Conservation (phyloP, 2,113 vertebrate genomes). For the Amblyornis subalaris region DNA sequence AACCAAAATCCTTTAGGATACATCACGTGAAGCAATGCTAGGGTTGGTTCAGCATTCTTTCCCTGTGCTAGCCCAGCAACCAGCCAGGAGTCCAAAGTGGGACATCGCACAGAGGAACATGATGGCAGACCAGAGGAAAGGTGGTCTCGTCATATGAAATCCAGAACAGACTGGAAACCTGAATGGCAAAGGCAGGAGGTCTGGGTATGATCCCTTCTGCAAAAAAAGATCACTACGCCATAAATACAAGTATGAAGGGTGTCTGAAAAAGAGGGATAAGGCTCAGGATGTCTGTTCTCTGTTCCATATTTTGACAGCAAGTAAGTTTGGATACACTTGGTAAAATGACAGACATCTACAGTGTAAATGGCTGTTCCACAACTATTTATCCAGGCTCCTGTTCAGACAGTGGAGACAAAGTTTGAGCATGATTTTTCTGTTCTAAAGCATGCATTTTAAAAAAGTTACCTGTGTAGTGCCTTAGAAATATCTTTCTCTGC, state of each 20-base stretch:
- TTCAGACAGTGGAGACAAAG: background rate
- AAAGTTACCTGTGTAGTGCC: background rate
- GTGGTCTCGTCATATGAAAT: background rate
- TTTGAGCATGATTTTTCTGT: background rate
- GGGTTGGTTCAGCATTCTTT: background rate
- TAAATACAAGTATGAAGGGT: background rate
- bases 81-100: background rate
- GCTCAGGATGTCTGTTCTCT: accelerated
- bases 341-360: background rate
- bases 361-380: background rate
- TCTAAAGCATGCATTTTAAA: background rate
- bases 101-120: accelerated
- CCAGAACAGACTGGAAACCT: background rate
- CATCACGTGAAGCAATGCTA: background rate
- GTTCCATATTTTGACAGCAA: background rate
- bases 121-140: background rate
- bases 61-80: background rate
- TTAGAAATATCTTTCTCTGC: background rate
- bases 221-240: background rate
- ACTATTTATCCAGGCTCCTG: background rate
- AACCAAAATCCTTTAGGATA: background rate
- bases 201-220: background rate
- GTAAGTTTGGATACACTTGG: background rate
- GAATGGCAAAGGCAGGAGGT: background rate
- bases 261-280: background rate